Evolutionary conservation across 2,797 vertebrate genomes (phyloP).

Genomic region (Phaenicophaeus curvirostris): DNA sequence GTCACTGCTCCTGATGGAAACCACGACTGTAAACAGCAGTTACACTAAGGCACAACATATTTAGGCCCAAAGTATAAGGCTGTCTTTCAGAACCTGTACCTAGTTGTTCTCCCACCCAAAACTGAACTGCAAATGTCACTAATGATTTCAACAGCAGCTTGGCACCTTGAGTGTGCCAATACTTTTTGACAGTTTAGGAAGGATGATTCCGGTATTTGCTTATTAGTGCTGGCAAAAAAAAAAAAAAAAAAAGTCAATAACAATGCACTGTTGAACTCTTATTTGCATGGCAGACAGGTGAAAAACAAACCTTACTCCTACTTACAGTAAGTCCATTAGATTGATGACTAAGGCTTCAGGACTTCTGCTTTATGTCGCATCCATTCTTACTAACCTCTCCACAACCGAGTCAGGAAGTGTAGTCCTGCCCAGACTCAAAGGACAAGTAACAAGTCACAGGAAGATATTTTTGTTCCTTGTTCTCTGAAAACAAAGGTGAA

Average conservation of each 20-base stretch:
- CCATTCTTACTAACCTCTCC: constrained; percentile 27
- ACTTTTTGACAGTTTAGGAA: neutral
- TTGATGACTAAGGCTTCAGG: constrained; percentile 32
- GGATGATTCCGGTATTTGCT: neutral
- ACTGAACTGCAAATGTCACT: neutral
- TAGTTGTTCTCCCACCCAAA: neutral
- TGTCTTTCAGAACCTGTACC: neutral
- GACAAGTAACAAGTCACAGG: neutral
- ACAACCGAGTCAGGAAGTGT: neutral
- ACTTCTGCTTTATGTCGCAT: constrained; percentile 34
- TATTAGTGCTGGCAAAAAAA: neutral
- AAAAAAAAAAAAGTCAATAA: neutral
- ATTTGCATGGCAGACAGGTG: neutral
- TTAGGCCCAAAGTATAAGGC: neutral
- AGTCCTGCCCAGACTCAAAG: neutral
- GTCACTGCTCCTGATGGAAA: neutral
- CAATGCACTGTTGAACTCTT: neutral
- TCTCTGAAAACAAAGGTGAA: neutral
- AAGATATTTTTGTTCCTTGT: neutral
- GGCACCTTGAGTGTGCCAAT: fast-evolving
- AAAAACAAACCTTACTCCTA: neutral
- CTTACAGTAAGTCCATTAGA: constrained; percentile 41
- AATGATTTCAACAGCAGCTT: neutral
- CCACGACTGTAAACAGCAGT: neutral
- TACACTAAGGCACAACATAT: neutral